Conservation (phyloP, 2,797 vertebrate species). For the Rousettus madagascariensis region DNA sequence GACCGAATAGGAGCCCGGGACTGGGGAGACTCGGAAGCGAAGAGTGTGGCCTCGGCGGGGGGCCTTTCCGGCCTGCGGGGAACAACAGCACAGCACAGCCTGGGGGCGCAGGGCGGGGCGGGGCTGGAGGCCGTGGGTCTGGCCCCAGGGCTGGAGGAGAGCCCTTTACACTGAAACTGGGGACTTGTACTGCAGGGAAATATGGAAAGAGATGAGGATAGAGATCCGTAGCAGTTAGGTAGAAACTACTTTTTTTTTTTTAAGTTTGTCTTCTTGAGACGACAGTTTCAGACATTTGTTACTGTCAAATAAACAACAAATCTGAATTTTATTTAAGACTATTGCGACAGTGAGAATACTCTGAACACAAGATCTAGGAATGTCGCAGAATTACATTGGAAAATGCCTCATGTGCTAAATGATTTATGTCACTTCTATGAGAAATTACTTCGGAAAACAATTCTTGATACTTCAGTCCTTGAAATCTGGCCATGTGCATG, state of each 20-base stretch:
- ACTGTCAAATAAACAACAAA: neutral
- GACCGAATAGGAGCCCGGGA: neutral
- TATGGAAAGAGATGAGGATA: neutral
- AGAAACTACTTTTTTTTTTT: neutral
- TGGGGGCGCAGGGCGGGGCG: no score
- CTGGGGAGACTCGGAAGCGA: neutral
- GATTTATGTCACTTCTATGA: slow-evolving; percentile 64
- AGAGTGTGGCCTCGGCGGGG: no score
- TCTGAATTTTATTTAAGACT: neutral
- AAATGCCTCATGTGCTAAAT: slow-evolving; percentile 73
- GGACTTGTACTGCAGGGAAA: accelerated
- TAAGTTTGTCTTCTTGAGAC: neutral
- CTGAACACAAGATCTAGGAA: neutral
- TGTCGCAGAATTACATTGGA: neutral
- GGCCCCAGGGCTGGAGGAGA: neutral
- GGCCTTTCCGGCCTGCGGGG: accelerated
- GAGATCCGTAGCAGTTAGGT: neutral
- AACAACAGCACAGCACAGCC: no score
- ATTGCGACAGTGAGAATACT: neutral
- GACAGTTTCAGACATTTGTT: neutral
- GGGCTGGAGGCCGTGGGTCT: no score
- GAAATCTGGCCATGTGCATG: slow-evolving; percentile 63
- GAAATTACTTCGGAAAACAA: slow-evolving; percentile 68
- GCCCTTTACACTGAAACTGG: neutral
- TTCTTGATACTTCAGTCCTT: slow-evolving; percentile 64